Evolutionary conservation across 2,888 invertebrate species (phyloP), one percentile per base, ranked within the genome.

Genomic region (Hydraecia micacea): DNA sequence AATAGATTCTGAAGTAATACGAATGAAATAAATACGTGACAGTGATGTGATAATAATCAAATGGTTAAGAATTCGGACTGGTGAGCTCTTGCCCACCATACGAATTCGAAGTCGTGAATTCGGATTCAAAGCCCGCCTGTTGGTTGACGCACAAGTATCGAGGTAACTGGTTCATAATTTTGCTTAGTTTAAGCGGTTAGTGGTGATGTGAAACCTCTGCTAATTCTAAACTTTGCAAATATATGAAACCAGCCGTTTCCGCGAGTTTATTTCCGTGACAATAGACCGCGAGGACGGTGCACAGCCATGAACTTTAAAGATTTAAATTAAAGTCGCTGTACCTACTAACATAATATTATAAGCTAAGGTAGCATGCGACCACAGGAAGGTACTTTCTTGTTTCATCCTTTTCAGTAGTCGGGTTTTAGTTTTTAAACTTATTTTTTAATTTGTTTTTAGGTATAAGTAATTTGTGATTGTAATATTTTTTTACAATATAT

Each of bases 251-350:
- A 36, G 36, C 18, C 15, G 0, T 46, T 73, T 39, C 28, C 9
- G n/a, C 8, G 46, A n/a, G 71, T 70, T 46, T 32, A 46, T n/a
- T 46, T 46, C 25, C 7, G 32, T 58, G 42, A 58, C 8, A 75
- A 46, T 15, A 6, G 6, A 21, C 4, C n/a, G 36, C 21, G 73
- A 73, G 70, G 25, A 32, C 36, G 73, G 21, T 73, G 42, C 25
- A 2, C 18, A 74, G 18, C 32, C 32, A 75, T 75, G n/a, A 75
- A 28, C 75, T 13, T n/a, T 9, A 9, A 58, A 18, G 7, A 55
- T 21, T 55, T 55, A 25, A 39, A 42, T 73, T 39, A 25, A 32
- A 18, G 25, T 3, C 32, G 32, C 32, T 32, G 32, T 32, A 32
- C n/a, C n/a, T n/a, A n/a, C 32, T 2, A 32, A 32, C 32, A 32